Conservation (phyloP, 2,797 vertebrate species). For the Acanthornis magna region DNA sequence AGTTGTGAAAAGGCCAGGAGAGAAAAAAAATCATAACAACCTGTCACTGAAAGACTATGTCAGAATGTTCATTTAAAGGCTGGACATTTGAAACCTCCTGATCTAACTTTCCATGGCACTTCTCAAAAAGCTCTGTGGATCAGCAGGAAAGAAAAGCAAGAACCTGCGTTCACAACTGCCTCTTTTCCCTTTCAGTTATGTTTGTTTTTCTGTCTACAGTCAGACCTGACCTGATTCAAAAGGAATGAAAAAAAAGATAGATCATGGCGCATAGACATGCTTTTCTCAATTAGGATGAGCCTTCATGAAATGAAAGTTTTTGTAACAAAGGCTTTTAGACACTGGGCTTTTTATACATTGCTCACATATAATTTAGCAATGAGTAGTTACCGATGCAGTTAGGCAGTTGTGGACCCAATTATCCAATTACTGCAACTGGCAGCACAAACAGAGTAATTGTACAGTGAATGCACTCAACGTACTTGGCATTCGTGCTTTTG, state of each 20-base stretch:
- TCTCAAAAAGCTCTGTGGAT: background rate
- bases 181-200: background rate
- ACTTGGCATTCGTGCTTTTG: background rate
- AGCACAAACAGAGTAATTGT: slow-evolving; percentile 24
- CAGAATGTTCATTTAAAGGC: background rate
- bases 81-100: background rate
- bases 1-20: background rate
- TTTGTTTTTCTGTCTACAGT: background rate
- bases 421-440: slow-evolving; percentile 39
- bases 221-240: background rate
- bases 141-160: background rate
- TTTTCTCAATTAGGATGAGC: background rate
- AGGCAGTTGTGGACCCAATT: slow-evolving; percentile 47
- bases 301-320: slow-evolving; percentile 1
- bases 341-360: background rate
- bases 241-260: background rate
- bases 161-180: background rate
- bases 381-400: background rate
- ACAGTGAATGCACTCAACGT: rapidly evolving
- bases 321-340: slow-evolving; percentile 29
- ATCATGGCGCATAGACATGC: background rate
- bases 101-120: background rate
- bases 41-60: background rate
- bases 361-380: slow-evolving; percentile 53
- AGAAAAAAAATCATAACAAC: background rate